Conservation (phyloP, 2,113 vertebrate genomes). For the Tor tambroides region DNA sequence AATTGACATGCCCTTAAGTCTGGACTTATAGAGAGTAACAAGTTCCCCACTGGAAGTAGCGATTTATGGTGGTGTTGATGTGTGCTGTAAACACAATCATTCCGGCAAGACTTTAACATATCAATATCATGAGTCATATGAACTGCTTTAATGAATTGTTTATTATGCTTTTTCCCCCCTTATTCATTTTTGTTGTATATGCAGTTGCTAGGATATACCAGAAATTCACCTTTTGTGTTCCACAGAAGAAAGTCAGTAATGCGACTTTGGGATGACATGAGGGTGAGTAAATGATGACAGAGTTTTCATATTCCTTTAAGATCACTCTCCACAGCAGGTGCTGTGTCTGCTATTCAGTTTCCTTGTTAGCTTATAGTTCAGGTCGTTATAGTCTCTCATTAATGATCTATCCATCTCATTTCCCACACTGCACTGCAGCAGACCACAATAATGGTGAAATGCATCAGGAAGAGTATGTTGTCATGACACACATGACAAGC, state of each 20-base stretch:
- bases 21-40: not conserved
- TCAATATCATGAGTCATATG: not conserved
- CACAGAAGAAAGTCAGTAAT: not conserved
- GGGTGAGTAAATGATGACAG: not conserved
- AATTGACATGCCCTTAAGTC: not conserved
- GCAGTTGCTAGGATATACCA: not conserved
- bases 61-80: not conserved
- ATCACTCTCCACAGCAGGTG: slow-evolving; percentile 2
- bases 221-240: not conserved
- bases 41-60: not conserved
- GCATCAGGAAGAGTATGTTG: slow-evolving; percentile 64
- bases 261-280: not conserved
- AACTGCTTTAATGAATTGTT: slow-evolving; percentile 32
- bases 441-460: slow-evolving; percentile 57
- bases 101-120: not conserved
- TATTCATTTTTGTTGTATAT: slow-evolving; percentile 32
- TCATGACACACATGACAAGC: slow-evolving; percentile 70
- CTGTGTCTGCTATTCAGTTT: slow-evolving; percentile 21
- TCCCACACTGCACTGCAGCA: slow-evolving; percentile 31
- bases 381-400: slow-evolving; percentile 22
- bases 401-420: slow-evolving; percentile 34
- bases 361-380: slow-evolving; percentile 40
- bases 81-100: not conserved
- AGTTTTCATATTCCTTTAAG: not conserved
- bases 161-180: slow-evolving; percentile 26